Evolutionary conservation across 2,113 vertebrate species (phyloP).

Genomic region (Sporophila hypoxantha): DNA sequence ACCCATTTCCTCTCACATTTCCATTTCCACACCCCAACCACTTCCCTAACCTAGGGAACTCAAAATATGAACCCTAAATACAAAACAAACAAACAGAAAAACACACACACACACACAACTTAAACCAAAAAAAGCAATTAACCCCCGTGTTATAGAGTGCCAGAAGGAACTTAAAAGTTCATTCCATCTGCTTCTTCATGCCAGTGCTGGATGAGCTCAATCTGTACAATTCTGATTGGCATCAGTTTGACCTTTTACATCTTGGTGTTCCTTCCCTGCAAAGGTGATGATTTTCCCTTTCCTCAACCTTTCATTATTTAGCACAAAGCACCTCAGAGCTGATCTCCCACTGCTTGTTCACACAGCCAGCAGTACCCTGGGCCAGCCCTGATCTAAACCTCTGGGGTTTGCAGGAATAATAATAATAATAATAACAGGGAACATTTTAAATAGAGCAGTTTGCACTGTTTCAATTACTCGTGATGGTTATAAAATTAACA

Average conservation of each 20-base stretch:
- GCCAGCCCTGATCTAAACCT: background rate
- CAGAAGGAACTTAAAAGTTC: background rate
- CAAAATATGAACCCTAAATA: background rate
- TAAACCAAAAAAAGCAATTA: background rate
- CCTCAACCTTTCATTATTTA: background rate
- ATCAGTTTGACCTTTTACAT: background rate
- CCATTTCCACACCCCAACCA: background rate
- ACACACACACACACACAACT: too few species aligned
- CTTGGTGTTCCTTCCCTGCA: background rate
- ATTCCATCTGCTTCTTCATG: background rate
- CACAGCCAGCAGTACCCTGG: background rate
- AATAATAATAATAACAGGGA: background rate
- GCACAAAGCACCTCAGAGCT: background rate
- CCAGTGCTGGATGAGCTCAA: background rate
- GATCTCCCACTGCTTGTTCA: background rate
- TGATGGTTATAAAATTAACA: background rate
- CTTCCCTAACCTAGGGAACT: background rate
- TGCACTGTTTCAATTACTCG: background rate
- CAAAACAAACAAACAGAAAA: background rate
- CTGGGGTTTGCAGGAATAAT: background rate
- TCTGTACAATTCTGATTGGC: background rate
- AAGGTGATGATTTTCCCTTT: background rate
- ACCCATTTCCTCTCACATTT: background rate
- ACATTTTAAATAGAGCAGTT: background rate
- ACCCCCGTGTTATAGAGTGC: background rate